Evolutionary conservation across 2,113 vertebrate genomes (phyloP), one percentile per base, ranked within the genome.

Genomic region (Herpailurus yagouaroundi): DNA sequence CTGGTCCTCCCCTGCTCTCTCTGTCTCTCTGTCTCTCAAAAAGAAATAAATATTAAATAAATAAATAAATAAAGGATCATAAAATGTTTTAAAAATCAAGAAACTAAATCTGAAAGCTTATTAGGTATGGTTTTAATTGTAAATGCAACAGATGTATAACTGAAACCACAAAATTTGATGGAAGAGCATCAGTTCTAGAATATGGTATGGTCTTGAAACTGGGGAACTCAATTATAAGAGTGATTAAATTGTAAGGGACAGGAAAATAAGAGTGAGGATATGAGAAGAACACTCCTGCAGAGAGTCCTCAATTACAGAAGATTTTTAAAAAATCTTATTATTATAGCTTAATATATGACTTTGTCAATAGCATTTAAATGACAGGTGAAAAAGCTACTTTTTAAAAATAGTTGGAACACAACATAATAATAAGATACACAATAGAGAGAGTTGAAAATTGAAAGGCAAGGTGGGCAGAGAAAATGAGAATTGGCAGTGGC

Each of bases 401-500:
- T 55, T 33, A 63, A 95, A 95, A 73, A 73, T 74, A 87, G 21
- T 82, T 95, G 10, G 19, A 64, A 88, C 31, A 81, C 2, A 82
- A 38, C 21, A 52, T n/a, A 68, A 82, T 48, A 94, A 13, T 60
- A 64, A 7, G 7, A 29, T 68, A 74, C 41, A 80, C 3, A 74
- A 60, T 16, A 86, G 1, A 69, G 2, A 41, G 4, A 93, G 4
- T 5, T 95, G 41, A 73, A 73, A 73, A 57, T 45, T 80, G 16
- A 38, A 89, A 95, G n/a, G 55, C 10, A 91, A 66, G 8, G 9
- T 74, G 55, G 33, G 2, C 52, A 89, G 33, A 91, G 23, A 91
- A 93, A 87, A 84, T 45, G 55, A 77, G 33, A 96, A 86, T 91
- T 92, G 73, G 27, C 76, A 94, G 36, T 69, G 25, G 12, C 8